A percentile compares a stretch with the other conserved stretches of the same genome.
Evolutionary conservation across 2,113 vertebrate species (phyloP).

Genomic region (Danio rerio): GRCz12tu NC_133191.1:20241501-20242000

Average conservation of each 20-base stretch:
- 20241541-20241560: too few relatives aligned
- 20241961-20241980: slow-evolving; percentile 21
- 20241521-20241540: too few relatives aligned
- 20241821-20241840: slow-evolving; percentile 27
- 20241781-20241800: background rate
- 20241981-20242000: slow-evolving; percentile 33
- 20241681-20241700: background rate
- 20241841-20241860: slow-evolving; percentile 25
- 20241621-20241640: background rate
- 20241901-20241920: slow-evolving; percentile 1
- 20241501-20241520: too few relatives aligned
- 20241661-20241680: background rate
- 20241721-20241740: slow-evolving; percentile 13
- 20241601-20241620: slow-evolving; percentile 25
- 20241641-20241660: background rate
- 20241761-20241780: background rate
- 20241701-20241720: background rate
- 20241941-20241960: background rate
- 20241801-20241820: slow-evolving; percentile 35
- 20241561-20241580: slow-evolving; percentile 53
- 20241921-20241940: too few relatives aligned
- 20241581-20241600: slow-evolving; percentile 41
- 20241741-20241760: background rate
- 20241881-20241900: slow-evolving; percentile 19
- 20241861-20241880: slow-evolving; percentile 25